Evolutionary conservation across 2,888 invertebrate genomes (phyloP), one percentile per base, ranked within the genome.

Genomic region (Mechanitis messenoides): DNA sequence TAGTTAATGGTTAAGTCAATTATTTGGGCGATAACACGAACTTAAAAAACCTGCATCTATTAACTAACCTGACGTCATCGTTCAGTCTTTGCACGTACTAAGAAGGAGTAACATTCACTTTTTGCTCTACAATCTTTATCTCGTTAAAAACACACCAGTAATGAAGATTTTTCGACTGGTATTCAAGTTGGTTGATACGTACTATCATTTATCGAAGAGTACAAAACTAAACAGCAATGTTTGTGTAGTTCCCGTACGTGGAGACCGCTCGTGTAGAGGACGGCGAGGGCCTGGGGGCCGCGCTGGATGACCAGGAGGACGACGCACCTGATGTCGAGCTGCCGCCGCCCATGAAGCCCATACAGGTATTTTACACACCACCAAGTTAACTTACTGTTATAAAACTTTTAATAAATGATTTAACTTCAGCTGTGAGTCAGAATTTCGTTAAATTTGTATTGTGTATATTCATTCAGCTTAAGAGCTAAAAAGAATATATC

Each of bases 301-400:
- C 91, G 61, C 92, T 93, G 61, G 96, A 96, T 75, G 96, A 95
- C 75, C 92, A 89, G 12, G 95, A 95, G 69, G 94, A 94, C 69
- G 96, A 96, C 77, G 92, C 91, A 31, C 93, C 94, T 45, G 85
- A 86, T 56, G 92, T 96, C 12, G 97, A 97, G 85, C 89, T 98
- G 72, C 98, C 98, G 59, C 98, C 98, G 45, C 97, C 98, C 1
- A 98, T 98, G 98, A 96, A 97, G 79, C 96, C 96, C n/a, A 95
- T 97, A 71, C 95, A 96, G 80, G 96, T 95, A 57, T 31, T 9
- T 31, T 3, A 50, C 50, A 50, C 50, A 50, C 50, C 9, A 3
- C 20, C 50, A 50, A 42, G 42, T 7, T 9, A 9, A 42, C 42
- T 42, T 42, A 42, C 7, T 42, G 7, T 42, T 42, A 9, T 5